These are phyloP conservation scores for Caenorhabditis sp. DNA, from an alignment of 2,888 invertebrate species.

Conservation along the genomic window DNA sequence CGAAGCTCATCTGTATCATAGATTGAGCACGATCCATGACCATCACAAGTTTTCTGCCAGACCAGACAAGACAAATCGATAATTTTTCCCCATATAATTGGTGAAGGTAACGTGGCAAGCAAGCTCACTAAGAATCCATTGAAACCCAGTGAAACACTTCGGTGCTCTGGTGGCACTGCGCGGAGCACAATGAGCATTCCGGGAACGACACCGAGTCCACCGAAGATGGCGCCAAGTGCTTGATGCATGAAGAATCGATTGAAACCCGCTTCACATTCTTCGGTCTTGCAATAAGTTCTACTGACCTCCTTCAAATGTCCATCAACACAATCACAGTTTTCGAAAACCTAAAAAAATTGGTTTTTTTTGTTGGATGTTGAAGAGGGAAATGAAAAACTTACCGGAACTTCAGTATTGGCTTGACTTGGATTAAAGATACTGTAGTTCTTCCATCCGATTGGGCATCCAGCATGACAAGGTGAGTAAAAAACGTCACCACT, in stretches of 20 bases:
- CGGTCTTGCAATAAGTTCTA: conserved; percentile 59
- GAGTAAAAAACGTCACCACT: conserved; percentile 70
- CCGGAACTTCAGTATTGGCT: conserved; percentile 14
- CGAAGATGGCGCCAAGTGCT: conserved; percentile 66
- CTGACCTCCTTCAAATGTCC: conserved; percentile 54
- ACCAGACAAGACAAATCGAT: conserved; percentile 72
- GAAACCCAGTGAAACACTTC: conserved; percentile 69
- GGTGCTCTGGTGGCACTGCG: conserved; percentile 67
- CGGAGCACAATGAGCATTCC: conserved; percentile 70
- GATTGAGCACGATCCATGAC: conserved; percentile 71
- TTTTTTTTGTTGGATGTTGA: not conserved
- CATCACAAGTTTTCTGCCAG: conserved; percentile 71
- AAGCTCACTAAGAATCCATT: conserved; percentile 69
- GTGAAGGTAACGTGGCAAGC: conserved; percentile 71
- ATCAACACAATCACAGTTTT: conserved; percentile 60
- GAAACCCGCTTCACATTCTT: conserved; percentile 57
- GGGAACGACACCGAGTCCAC: conserved; percentile 69
- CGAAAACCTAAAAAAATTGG: conserved; percentile 18
- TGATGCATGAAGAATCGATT: conserved; percentile 60
- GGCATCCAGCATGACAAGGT: conserved; percentile 71
- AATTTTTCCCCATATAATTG: conserved; percentile 72
- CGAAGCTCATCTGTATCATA: conserved; percentile 71
- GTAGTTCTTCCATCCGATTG: conserved; percentile 51
- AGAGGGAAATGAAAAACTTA: too few relatives aligned
- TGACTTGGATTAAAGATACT: conserved; percentile 36